Conservation (phyloP, 2,888 invertebrate genomes). For the Cryptocephalus primarius region DNA sequence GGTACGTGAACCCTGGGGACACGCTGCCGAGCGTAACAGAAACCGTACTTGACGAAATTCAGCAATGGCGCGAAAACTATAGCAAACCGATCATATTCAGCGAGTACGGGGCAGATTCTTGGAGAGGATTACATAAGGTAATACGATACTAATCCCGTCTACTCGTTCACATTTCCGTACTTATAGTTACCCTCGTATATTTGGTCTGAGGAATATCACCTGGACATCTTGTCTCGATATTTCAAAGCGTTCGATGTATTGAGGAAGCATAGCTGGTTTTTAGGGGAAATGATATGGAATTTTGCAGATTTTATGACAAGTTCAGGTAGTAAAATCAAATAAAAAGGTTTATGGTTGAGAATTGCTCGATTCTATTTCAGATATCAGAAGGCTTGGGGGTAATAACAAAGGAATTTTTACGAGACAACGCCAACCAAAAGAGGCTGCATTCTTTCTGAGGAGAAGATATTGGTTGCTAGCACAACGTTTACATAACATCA, state of each 20-base stretch:
- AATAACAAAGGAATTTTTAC: conserved; percentile 88
- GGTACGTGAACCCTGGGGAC: conserved; percentile 82
- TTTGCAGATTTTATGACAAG: conserved; percentile 94
- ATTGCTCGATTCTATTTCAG: conserved; percentile 36
- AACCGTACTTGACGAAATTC: conserved; percentile 48
- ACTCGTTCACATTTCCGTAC: no score
- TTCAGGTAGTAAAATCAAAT: conserved; percentile 35
- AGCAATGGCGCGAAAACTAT: conserved; percentile 65
- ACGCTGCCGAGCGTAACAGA: conserved; percentile 60
- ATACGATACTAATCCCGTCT: conserved; percentile 15
- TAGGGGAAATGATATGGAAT: conserved; percentile 98
- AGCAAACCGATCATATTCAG: conserved; percentile 84
- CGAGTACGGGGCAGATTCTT: conserved; percentile 92
- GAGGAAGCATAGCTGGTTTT: conserved; percentile 62
- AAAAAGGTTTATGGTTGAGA: no score
- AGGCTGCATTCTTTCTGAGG: conserved; percentile 71
- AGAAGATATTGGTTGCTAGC: conserved; percentile 64
- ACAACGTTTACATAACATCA: background rate
- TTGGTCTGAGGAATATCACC: conserved; percentile 96
- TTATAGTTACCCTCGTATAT: conserved; percentile 64
- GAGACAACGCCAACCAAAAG: conserved; percentile 80
- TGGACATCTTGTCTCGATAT: conserved; percentile 68
- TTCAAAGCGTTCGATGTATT: conserved; percentile 87
- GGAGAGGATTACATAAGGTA: conserved; percentile 83
- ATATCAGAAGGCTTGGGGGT: conserved; percentile 69